Conservation (phyloP, 2,113 vertebrate genomes). For the Rhodinocichla rosea region DNA sequence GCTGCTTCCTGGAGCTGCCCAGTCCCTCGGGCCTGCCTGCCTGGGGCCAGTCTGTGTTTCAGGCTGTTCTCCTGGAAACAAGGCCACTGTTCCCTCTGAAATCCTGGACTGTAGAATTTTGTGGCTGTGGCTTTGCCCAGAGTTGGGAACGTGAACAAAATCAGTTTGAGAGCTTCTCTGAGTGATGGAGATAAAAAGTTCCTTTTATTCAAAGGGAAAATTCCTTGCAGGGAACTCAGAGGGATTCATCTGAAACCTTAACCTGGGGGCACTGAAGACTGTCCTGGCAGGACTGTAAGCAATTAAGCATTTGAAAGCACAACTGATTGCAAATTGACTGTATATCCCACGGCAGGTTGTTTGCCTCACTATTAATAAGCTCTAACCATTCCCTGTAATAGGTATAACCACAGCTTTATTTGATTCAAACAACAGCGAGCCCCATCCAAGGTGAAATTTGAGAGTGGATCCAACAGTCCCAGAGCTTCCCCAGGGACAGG, state of each 20-base stretch:
- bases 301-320: neutral
- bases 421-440: neutral
- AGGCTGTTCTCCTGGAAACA: neutral
- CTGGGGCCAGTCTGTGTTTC: neutral
- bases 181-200: neutral
- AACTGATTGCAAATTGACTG: neutral
- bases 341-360: neutral
- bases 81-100: neutral
- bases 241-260: neutral
- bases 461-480: neutral
- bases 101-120: neutral
- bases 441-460: neutral
- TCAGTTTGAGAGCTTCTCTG: neutral
- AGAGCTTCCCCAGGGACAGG: neutral
- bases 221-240: neutral
- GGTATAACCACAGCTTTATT: conserved; percentile 25
- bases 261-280: neutral
- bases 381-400: neutral
- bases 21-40: neutral
- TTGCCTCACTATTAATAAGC: neutral
- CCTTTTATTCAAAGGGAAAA: neutral
- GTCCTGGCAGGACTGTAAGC: neutral
- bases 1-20: neutral
- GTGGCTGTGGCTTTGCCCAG: neutral
- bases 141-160: neutral